Conservation (phyloP, 2,888 invertebrate genomes). For the Papilio demoleus region DNA sequence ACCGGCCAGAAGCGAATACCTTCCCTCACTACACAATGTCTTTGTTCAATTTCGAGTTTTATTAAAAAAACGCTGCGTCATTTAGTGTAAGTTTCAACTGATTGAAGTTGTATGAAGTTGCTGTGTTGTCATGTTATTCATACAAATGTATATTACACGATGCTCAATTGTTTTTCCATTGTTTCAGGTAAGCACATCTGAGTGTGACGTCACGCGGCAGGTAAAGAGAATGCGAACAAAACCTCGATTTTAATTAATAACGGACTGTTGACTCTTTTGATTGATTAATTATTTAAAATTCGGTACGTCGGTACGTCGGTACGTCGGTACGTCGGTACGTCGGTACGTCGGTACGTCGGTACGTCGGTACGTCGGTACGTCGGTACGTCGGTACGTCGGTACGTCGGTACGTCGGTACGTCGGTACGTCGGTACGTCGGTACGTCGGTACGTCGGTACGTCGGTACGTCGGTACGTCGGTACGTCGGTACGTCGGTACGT, state of each 20-base stretch:
- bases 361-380: constrained; percentile 40
- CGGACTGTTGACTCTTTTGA: constrained; percentile 52
- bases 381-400: constrained; percentile 45
- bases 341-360: constrained; percentile 44
- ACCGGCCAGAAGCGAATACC: constrained; percentile 53
- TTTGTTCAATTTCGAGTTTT: constrained; percentile 19
- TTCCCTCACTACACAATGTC: constrained; percentile 52
- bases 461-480: constrained; percentile 44
- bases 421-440: constrained; percentile 47
- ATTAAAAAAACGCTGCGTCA: constrained; percentile 19
- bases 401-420: constrained; percentile 47
- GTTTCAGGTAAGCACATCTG: constrained; percentile 50
- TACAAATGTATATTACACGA: background rate
- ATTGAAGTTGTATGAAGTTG: background rate
- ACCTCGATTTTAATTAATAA: constrained; percentile 55
- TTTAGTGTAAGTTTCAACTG: background rate
- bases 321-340: constrained; percentile 47
- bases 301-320: constrained; percentile 45
- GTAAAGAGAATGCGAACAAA: constrained; percentile 47
- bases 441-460: constrained; percentile 47
- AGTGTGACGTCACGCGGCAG: constrained; percentile 28
- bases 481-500: constrained; percentile 40
- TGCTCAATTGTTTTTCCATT: constrained; percentile 39
- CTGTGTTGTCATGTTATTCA: background rate
- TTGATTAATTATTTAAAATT: constrained; percentile 64